These are phyloP conservation scores for Osedax frankpressi DNA, from an alignment of 2,888 invertebrate species.

Conservation along the genomic window DNA sequence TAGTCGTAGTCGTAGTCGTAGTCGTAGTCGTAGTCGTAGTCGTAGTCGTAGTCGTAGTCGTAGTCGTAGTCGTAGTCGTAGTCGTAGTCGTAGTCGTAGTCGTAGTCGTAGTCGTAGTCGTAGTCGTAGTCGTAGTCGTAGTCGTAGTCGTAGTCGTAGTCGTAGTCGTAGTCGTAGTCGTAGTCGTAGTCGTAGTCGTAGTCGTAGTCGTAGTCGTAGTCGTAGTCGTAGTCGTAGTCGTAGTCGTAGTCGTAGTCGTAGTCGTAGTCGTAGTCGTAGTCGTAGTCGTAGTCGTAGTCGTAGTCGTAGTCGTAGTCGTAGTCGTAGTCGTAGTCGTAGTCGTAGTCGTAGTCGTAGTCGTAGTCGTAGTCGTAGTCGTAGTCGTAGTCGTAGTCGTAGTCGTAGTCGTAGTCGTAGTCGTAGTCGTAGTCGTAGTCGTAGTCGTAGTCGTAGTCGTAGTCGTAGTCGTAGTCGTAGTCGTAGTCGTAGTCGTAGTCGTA, in stretches of 20 bases:
- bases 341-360: not conserved
- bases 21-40: conserved; percentile 23
- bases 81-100: conserved; percentile 22
- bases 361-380: conserved; percentile 21
- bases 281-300: conserved; percentile 23
- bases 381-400: conserved; percentile 19
- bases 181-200: conserved; percentile 22
- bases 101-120: conserved; percentile 18
- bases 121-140: conserved; percentile 14
- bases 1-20: conserved; percentile 21
- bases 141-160: conserved; percentile 30
- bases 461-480: not conserved
- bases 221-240: conserved; percentile 22
- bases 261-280: conserved; percentile 22
- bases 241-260: conserved; percentile 22
- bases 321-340: not conserved
- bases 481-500: not conserved
- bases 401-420: conserved; percentile 10
- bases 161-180: conserved; percentile 22
- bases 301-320: conserved; percentile 18
- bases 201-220: conserved; percentile 21
- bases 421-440: not conserved
- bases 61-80: conserved; percentile 22
- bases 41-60: conserved; percentile 23
- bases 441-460: not conserved